Evolutionary conservation across 2,888 invertebrate genomes (phyloP).

Genomic region (Peribatodes rhomboidaria): DNA sequence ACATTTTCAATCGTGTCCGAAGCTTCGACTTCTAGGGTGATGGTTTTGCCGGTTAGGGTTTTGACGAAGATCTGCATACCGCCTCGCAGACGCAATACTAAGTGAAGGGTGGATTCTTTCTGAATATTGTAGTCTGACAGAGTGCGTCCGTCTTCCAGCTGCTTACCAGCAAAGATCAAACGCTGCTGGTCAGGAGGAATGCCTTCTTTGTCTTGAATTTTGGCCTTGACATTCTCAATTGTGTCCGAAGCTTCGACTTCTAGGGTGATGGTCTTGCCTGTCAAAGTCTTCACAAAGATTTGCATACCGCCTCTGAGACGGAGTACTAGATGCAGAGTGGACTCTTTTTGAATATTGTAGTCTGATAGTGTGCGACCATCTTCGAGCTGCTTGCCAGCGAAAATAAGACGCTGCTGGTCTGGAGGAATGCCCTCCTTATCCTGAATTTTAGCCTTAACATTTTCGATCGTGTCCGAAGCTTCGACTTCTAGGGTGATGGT

Average conservation of each 20-base stretch:
- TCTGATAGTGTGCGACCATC: constrained; percentile 35
- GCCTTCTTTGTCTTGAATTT: constrained; percentile 24
- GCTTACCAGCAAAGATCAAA: not conserved
- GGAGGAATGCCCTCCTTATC: constrained; percentile 38
- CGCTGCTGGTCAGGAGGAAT: constrained; percentile 14
- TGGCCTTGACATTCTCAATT: constrained; percentile 22
- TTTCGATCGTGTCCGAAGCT: constrained; percentile 27
- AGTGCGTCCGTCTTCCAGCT: not conserved
- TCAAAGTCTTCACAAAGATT: not conserved
- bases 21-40: too few species aligned
- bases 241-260: constrained; percentile 31
- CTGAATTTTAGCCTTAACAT: constrained; percentile 35
- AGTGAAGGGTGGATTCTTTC: constrained; percentile 4
- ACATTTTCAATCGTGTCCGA: too few species aligned
- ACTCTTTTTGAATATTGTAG: constrained; percentile 21
- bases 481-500: constrained; percentile 38
- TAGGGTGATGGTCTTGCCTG: constrained; percentile 17
- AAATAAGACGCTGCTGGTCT: constrained; percentile 35
- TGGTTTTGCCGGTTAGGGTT: too few species aligned
- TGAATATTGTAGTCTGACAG: too few species aligned
- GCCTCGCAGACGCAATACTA: not conserved
- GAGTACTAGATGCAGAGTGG: not conserved
- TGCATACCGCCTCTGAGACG: not conserved
- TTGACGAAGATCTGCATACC: constrained; percentile 1
- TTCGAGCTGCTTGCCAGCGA: constrained; percentile 35